Conservation (phyloP, 2,888 invertebrate species). For the Clanis bilineata region DNA sequence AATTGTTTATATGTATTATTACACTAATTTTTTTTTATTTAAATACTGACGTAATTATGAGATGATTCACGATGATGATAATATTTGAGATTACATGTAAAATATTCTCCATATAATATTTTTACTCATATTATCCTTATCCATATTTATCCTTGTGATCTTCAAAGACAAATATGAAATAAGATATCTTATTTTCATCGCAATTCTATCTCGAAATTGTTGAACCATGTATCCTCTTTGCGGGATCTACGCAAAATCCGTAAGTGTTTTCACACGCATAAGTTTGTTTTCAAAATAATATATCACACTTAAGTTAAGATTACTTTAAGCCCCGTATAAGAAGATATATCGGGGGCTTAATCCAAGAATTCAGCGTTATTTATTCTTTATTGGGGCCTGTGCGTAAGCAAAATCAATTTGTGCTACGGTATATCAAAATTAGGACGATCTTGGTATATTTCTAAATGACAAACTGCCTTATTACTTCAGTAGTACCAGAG, state of each 20-base stretch:
- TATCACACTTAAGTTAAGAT: conserved; percentile 69
- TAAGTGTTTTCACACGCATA: conserved; percentile 40
- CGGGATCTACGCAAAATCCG: conserved; percentile 47
- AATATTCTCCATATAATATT: too few relatives aligned
- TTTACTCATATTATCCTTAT: too few relatives aligned
- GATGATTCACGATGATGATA: too few relatives aligned
- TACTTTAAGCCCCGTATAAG: conserved; percentile 60
- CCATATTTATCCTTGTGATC: neutral
- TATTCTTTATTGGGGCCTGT: conserved; percentile 44
- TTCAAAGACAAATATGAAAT: neutral
- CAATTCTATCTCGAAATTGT: conserved; percentile 37
- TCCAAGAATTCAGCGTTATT: conserved; percentile 45
- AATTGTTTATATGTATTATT: too few relatives aligned
- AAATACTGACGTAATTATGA: too few relatives aligned
- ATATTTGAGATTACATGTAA: too few relatives aligned
- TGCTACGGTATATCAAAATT: neutral
- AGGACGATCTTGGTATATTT: neutral
- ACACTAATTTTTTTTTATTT: too few relatives aligned
- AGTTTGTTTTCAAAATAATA: conserved; percentile 67
- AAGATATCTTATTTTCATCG: conserved; percentile 14
- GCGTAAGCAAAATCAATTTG: conserved; percentile 32
- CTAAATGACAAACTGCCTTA: neutral
- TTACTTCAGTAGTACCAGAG: too few relatives aligned
- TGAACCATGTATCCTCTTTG: conserved; percentile 50
- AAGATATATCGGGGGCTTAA: conserved; percentile 67